Evolutionary conservation across 1,140 invertebrate genomes (phyloP), one percentile per base, ranked within the genome.

Genomic region (Cydia strobilella): DNA sequence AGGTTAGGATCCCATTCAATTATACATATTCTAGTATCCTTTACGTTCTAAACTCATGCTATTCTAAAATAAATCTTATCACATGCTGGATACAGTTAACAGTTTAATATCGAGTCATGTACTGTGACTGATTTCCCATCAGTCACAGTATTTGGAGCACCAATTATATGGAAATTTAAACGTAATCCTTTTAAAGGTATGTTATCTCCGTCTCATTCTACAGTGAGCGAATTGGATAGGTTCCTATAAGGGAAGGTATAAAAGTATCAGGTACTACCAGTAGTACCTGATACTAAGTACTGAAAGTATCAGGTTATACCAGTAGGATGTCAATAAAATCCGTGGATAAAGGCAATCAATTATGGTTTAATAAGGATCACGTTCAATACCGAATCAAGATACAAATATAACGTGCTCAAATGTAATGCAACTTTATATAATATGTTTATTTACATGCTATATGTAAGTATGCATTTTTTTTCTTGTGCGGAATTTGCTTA

Each of bases 121-220:
- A n/a, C n/a, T n/a, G n/a, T n/a, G n/a, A n/a, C n/a, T n/a, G n/a
- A n/a, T n/a, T n/a, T n/a, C n/a, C n/a, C n/a, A 59, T 20, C 54
- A 59, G 54, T 59, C 20, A 23, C 23, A 59, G 18, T 59, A 59
- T n/a, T 27, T 35, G 6, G 31, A 76, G 39, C 72, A 73, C 75
- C 71, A 72, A 76, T 76, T 76, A 76, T 76, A 76, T 76, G 75
- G 71, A 73, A 76, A 73, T 76, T 73, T 13, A n/a, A 48, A 35
- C 10, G 15, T 76, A 76, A 76, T 73, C 72, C 35, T 59, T 65
- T 76, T 76, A 66, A 20, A 20, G 54, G n/a, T 35, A 42, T n/a
- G n/a, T 69, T n/a, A 69, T 69, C 65, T 9, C n/a, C 3, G 31
- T 69, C 65, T 18, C n/a, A 23, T 69, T 18, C 42, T 69, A 69